Base-by-base conservation (phyloP, 2,797 vertebrate species). In the Coccyzus lansbergi region DNA sequence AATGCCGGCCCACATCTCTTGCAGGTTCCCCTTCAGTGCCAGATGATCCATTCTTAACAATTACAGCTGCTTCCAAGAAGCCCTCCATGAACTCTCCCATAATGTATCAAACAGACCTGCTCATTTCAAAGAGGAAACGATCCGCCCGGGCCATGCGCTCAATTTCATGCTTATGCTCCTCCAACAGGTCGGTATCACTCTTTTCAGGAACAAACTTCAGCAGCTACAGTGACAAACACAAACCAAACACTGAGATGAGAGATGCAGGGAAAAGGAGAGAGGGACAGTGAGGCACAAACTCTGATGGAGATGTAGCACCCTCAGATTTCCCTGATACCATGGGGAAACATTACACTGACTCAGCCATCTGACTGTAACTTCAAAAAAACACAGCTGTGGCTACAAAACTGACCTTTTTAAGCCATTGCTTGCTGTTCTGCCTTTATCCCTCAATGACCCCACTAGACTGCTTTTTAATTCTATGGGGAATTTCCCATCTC, bases 111-210 rank as follows among this genome's bases (percentile, higher is more conserved):
- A 83, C 95, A 83, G 83, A 99, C 99, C 99, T 99, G 99, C 99
- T 99, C 99, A 99, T 99, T 87, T 99, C 99, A 51, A 98, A 99
- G 76, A 99, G 98, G 97, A 99, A 99, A 96, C 99, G 99, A 95
- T 99, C 99, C 0, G 99, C 99, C 0, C 99, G 98, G 36, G 99
- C 99, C 99, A 99, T 99, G 59, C 99, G 98, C 75, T 99, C 99
- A 7, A 99, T 98, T 97, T 99, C 99, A 1, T 99, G 99, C 85
- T 99, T 99, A 97, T 99, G 99, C 85, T 99, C 99, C 96, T 99
- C 99, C 92, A 99, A 94, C 16, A 99, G 98, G 94, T 99, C 99
- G 0, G 98, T 97, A 72, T 99, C 99, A 0, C 99, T 99, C 97
- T 99, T 99, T 96, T 99, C 99, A 1, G 99, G 99, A 94, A 99